A percentile compares a stretch with the other conserved stretches of the same genome.
These are phyloP conservation scores for Astatotilapia flaviijosephi DNA, from an alignment of 2,113 vertebrate genomes.

Conservation along the genomic window DNA sequence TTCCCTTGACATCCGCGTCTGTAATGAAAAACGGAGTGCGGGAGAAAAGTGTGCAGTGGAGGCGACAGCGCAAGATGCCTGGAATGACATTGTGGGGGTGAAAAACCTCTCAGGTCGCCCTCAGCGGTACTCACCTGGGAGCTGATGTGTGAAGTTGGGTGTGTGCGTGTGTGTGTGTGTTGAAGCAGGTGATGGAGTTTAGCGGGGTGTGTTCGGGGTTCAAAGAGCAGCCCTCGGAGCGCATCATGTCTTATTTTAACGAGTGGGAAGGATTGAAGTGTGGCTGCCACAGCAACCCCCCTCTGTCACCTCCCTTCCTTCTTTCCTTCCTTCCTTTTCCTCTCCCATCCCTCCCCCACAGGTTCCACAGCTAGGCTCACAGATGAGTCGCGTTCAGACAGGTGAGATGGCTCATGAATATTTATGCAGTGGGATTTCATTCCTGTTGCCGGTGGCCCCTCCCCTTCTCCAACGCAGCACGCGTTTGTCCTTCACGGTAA, in stretches of 20 bases:
- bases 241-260: slow-evolving; percentile 58
- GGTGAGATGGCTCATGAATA: slow-evolving; percentile 74
- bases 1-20: slow-evolving; percentile 16
- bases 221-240: slow-evolving; percentile 62
- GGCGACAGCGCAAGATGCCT: slow-evolving; percentile 12
- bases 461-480: slow-evolving; percentile 55
- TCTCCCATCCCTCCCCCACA: not conserved
- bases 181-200: slow-evolving; percentile 67
- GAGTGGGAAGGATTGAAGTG: slow-evolving; percentile 38
- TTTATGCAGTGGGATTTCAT: slow-evolving; percentile 69
- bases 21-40: slow-evolving; percentile 24
- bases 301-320: slow-evolving; percentile 14
- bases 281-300: slow-evolving; percentile 65
- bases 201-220: slow-evolving; percentile 65
- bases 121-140: slow-evolving; percentile 54
- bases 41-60: not conserved
- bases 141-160: slow-evolving; percentile 41
- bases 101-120: slow-evolving; percentile 54
- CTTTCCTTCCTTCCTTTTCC: slow-evolving; percentile 8
- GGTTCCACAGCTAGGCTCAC: slow-evolving; percentile 47
- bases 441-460: slow-evolving; percentile 56
- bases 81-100: slow-evolving; percentile 62
- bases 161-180: slow-evolving; percentile 17
- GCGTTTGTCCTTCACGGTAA: slow-evolving; percentile 72
- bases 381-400: slow-evolving; percentile 70